A percentile compares a stretch with the other conserved stretches of the same genome.
phyloP scores from a whole-genome alignment of 1,140 invertebrate species.

The Planococcus citri region DNA sequence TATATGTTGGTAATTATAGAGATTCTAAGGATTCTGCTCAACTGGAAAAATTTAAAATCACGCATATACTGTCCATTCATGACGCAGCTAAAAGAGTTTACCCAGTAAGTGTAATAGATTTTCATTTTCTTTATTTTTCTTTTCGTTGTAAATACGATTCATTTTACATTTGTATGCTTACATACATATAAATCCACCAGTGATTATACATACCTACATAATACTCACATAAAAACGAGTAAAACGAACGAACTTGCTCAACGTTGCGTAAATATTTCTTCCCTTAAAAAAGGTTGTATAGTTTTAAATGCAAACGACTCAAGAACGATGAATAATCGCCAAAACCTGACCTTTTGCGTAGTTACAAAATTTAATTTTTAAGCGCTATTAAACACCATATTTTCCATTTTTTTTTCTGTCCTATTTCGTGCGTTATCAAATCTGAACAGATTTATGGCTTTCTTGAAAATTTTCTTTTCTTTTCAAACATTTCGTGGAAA shows the following conservation, averaged over 20 bases:
- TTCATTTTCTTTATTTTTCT: conserved; percentile 1
- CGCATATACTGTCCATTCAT: conserved; percentile 90
- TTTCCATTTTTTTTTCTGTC: background rate
- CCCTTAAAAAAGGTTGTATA: too few species aligned
- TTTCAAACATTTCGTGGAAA: too few species aligned
- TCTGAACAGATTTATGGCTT: too few species aligned
- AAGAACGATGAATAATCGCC: background rate
- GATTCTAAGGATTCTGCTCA: conserved; percentile 86
- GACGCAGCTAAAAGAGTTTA: conserved; percentile 77
- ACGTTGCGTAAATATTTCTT: too few species aligned
- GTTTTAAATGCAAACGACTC: background rate
- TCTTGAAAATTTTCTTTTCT: too few species aligned
- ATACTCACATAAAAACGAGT: background rate
- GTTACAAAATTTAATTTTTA: background rate
- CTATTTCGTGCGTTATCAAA: too few species aligned
- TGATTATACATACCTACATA: too few species aligned
- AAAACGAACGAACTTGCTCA: background rate
- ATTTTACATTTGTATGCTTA: too few species aligned
- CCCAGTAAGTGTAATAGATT: conserved; percentile 46
- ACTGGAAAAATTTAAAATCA: conserved; percentile 77
- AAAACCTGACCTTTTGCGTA: background rate
- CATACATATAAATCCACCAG: too few species aligned
- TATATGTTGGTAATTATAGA: conserved; percentile 76
- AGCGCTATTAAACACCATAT: background rate
- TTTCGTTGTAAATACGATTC: too few species aligned